Conservation (phyloP, 2,888 invertebrate species). For the Amiota communis region DNA sequence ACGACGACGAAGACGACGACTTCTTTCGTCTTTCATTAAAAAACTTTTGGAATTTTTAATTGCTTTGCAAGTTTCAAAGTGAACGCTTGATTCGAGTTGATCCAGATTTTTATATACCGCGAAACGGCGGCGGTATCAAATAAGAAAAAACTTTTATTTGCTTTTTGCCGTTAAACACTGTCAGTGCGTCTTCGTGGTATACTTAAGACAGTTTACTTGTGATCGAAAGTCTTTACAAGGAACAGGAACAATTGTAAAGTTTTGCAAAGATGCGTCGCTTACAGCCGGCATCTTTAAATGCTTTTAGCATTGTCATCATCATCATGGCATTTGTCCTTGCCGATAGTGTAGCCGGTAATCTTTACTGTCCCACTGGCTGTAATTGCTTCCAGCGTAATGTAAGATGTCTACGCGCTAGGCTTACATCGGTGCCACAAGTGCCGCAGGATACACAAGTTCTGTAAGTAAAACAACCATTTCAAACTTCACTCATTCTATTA, state of each 20-base stretch:
- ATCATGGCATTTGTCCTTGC: slow-evolving; percentile 36
- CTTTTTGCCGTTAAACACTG: neutral
- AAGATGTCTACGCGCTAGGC: slow-evolving; percentile 68
- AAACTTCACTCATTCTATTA: neutral
- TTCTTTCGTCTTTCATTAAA: slow-evolving; percentile 21
- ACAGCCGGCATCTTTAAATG: neutral
- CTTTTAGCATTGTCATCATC: slow-evolving; percentile 34
- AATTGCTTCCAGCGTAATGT: slow-evolving; percentile 67
- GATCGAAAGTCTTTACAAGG: neutral
- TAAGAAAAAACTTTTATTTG: neutral
- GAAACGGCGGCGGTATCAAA: neutral
- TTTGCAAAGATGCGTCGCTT: neutral
- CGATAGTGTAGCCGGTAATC: slow-evolving; percentile 21
- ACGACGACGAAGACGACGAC: neutral
- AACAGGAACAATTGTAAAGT: no score
- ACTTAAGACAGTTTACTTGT: neutral
- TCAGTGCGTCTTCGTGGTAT: no score
- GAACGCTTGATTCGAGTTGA: slow-evolving; percentile 9
- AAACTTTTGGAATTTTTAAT: slow-evolving; percentile 32
- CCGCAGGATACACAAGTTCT: slow-evolving; percentile 68
- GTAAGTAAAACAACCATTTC: slow-evolving; percentile 62
- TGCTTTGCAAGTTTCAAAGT: slow-evolving; percentile 24
- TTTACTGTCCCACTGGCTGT: slow-evolving; percentile 67
- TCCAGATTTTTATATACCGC: slow-evolving; percentile 20
- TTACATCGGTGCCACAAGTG: slow-evolving; percentile 63